Conservation (phyloP, 2,797 vertebrate genomes). For the Acanthornis magna region DNA sequence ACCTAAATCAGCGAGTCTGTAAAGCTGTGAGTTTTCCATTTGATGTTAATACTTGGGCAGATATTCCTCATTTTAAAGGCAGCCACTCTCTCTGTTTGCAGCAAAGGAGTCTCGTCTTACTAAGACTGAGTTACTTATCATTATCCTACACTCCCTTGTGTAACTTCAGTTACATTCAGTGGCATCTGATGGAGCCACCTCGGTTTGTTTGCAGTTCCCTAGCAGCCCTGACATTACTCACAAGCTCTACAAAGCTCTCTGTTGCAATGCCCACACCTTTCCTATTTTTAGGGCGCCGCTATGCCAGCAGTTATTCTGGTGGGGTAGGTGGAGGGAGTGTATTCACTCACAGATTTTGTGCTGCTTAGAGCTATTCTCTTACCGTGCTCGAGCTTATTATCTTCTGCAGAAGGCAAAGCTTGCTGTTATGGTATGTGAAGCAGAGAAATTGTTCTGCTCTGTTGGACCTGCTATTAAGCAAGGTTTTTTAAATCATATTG, state of each 20-base stretch:
- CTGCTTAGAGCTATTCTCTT: background rate
- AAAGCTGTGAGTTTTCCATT: background rate
- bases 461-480: background rate
- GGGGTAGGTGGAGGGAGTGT: background rate
- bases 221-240: constrained; percentile 19
- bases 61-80: background rate
- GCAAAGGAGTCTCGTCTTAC: background rate
- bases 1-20: background rate
- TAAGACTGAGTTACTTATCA: background rate
- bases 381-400: background rate
- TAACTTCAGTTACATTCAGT: background rate
- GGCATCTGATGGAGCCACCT: background rate
- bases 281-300: background rate
- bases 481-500: background rate
- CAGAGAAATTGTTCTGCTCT: background rate
- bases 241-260: background rate
- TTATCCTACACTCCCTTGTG: background rate
- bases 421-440: background rate
- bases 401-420: background rate
- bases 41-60: background rate
- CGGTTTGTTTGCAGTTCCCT: constrained; percentile 42
- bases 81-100: background rate
- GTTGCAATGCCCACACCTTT: constrained; percentile 40
- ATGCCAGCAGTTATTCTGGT: background rate
- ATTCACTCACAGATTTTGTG: background rate